Evolutionary conservation across 2,113 vertebrate species (phyloP).

Genomic region (Indicator maculatus): DNA sequence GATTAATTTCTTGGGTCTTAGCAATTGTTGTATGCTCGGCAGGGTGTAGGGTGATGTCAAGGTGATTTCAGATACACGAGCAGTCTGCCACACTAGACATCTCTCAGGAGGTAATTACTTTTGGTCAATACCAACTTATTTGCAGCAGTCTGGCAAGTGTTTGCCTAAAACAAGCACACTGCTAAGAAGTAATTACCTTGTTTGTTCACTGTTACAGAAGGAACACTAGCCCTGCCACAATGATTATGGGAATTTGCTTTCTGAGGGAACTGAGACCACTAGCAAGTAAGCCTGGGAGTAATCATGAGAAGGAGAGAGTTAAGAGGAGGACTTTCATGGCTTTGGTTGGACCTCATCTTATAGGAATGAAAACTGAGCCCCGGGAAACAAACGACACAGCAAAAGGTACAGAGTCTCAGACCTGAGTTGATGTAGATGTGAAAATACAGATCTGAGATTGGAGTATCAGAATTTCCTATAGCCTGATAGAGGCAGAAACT

Average conservation of each 20-base stretch:
- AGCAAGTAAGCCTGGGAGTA: not conserved
- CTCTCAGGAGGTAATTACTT: constrained; percentile 23
- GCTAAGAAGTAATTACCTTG: not conserved
- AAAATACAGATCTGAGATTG: not conserved
- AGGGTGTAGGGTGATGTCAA: not conserved
- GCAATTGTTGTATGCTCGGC: not conserved
- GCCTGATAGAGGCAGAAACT: not conserved
- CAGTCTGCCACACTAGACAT: not conserved
- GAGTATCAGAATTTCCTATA: not conserved
- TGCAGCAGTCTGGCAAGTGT: constrained; percentile 1
- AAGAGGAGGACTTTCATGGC: not conserved
- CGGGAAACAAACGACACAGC: not conserved
- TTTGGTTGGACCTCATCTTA: not conserved
- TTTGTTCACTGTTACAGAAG: not conserved
- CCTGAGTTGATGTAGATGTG: not conserved
- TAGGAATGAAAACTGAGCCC: not conserved
- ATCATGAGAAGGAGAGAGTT: not conserved
- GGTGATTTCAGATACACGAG: not conserved
- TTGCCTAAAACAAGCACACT: not conserved
- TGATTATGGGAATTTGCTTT: not conserved
- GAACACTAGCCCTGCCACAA: not conserved
- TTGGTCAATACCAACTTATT: not conserved
- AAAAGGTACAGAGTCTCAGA: not conserved
- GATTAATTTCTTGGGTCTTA: not conserved
- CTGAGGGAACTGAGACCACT: not conserved